These are phyloP conservation scores for Scatophagus argus DNA, from an alignment of 2,113 vertebrate genomes.

Conservation along the genomic window DNA sequence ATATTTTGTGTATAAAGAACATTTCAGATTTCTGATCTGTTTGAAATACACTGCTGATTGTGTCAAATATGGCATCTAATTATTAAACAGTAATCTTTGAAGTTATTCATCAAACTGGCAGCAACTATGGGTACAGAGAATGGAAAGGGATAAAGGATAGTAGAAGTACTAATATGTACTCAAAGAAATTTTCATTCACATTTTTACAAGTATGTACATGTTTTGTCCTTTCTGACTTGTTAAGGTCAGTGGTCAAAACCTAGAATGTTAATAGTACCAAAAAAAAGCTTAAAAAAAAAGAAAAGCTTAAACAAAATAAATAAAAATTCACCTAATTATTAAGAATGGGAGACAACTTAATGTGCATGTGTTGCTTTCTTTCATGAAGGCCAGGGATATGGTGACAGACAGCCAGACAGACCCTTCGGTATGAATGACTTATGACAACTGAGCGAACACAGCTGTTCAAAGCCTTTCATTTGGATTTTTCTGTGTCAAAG, in stretches of 20 bases:
- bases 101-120: background rate
- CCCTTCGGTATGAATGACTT: background rate
- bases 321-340: no score
- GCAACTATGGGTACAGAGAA: background rate
- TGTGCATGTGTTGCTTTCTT: background rate
- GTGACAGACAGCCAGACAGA: background rate
- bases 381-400: background rate
- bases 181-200: background rate
- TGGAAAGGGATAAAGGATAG: no score
- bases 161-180: no score
- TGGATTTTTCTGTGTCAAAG: conserved; percentile 2
- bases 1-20: background rate
- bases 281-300: no score
- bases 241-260: no score
- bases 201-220: no score
- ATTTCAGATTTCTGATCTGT: background rate
- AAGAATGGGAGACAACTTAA: background rate
- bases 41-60: background rate
- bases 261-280: no score
- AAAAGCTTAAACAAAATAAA: no score
- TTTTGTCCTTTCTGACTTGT: background rate
- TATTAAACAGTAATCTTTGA: background rate
- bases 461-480: background rate
- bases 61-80: background rate
- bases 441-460: background rate